These are phyloP conservation scores for Nemopilema nomurai DNA, from an alignment of 30 jellyfish, hydroid and myxozoan genomes.

Conservation along the genomic window DNA sequence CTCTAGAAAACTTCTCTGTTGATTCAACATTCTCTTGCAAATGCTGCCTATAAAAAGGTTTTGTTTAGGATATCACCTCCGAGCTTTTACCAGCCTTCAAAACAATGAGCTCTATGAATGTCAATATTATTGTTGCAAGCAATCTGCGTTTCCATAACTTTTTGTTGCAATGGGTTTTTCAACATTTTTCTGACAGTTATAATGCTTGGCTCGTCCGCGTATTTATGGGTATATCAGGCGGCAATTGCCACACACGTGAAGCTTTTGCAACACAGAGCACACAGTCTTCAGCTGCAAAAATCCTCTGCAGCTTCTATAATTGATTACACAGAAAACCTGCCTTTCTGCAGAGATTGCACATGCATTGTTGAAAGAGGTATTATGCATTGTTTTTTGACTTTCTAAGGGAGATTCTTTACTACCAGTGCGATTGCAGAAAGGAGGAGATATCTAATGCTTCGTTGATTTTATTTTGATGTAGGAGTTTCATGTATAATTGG, in stretches of 20 bases:
- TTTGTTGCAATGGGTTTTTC: not conserved
- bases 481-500: too few species aligned
- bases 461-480: too few species aligned
- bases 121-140: not conserved
- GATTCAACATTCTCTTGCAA: not conserved
- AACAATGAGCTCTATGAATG: not conserved
- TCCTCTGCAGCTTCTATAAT: too few species aligned
- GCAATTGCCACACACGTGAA: not conserved
- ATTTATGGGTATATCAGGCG: not conserved
- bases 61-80: not conserved
- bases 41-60: not conserved
- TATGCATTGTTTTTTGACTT: too few species aligned
- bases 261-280: not conserved
- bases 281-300: too few species aligned
- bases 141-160: not conserved
- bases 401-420: too few species aligned
- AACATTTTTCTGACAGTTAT: not conserved
- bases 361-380: too few species aligned
- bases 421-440: too few species aligned
- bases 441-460: too few species aligned
- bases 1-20: not conserved
- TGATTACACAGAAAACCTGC: too few species aligned
- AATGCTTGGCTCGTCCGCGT: not conserved
- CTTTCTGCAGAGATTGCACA: too few species aligned
- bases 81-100: not conserved